A percentile compares a stretch with the other conserved stretches of the same genome.
Conservation (phyloP, 2,113 vertebrate genomes). For the Tachuris rubrigastra region DNA sequence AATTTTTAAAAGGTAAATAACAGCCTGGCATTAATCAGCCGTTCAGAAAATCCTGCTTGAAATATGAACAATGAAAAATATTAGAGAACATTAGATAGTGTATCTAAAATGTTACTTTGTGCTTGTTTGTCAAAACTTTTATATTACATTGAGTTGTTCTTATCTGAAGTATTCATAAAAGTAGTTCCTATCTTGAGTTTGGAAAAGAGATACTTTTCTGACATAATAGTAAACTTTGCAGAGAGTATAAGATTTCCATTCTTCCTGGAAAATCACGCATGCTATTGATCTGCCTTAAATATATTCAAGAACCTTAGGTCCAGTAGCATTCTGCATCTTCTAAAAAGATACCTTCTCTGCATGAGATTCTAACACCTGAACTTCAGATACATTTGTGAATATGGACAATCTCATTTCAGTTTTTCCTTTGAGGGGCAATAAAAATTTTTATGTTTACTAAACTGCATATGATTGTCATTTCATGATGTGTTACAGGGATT, state of each 20-base stretch:
- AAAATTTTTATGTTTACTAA: background rate
- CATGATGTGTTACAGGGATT: background rate
- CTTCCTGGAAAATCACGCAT: background rate
- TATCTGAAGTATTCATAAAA: background rate
- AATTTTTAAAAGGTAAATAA: background rate
- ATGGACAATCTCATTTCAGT: background rate
- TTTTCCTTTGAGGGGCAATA: background rate
- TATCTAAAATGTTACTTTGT: background rate
- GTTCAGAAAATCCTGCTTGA: background rate
- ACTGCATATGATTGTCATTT: background rate
- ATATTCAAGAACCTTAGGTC: background rate
- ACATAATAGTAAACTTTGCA: background rate
- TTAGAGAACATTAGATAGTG: background rate
- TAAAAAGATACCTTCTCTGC: background rate
- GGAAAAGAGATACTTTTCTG: background rate
- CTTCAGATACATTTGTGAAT: background rate
- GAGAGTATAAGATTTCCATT: background rate
- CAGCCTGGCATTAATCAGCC: background rate
- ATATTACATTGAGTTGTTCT: background rate
- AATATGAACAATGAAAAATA: background rate
- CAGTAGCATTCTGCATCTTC: background rate
- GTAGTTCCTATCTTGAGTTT: background rate
- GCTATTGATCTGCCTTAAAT: background rate
- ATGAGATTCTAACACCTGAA: background rate
- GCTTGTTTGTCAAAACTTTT: background rate